A percentile compares a stretch with the other conserved stretches of the same genome.
phyloP scores from a whole-genome alignment of 2,113 vertebrate genomes.

The Callocephalon fimbriatum region DNA sequence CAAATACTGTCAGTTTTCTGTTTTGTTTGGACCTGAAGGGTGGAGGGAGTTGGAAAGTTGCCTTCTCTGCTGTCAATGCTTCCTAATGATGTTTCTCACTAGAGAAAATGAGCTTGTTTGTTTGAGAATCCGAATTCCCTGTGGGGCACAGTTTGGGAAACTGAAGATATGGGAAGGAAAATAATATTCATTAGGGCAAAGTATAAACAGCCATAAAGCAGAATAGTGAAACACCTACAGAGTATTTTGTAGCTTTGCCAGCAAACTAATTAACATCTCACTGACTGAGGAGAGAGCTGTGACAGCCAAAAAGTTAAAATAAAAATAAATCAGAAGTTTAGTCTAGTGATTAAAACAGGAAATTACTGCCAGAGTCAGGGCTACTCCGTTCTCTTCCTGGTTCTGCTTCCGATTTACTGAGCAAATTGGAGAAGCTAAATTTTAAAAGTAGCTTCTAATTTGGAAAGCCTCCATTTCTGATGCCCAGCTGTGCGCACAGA shows the following conservation, averaged over 20 bases:
- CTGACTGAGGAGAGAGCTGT: not conserved
- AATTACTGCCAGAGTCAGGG: not conserved
- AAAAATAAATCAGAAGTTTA: constrained; percentile 56
- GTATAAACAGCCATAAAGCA: constrained; percentile 21
- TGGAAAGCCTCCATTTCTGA: not conserved
- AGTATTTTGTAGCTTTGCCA: constrained; percentile 15
- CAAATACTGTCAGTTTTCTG: not conserved
- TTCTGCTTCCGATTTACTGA: constrained; percentile 8
- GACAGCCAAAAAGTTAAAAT: constrained; percentile 26
- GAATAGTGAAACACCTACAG: constrained; percentile 35
- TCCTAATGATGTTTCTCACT: constrained; percentile 28
- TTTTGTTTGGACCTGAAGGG: constrained; percentile 22
- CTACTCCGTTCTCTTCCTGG: not conserved
- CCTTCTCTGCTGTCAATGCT: constrained; percentile 11
- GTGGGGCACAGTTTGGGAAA: constrained; percentile 3
- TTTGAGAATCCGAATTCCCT: constrained; percentile 15
- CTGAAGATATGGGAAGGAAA: constrained; percentile 31
- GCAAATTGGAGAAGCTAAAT: not conserved
- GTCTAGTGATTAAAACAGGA: constrained; percentile 35
- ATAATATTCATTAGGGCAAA: not conserved
- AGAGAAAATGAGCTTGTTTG: constrained; percentile 46
- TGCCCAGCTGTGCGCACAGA: not conserved
- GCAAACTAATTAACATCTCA: constrained; percentile 35
- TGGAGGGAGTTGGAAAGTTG: constrained; percentile 10
- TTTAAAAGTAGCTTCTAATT: not conserved